Conservation (phyloP, 2,113 vertebrate genomes). For the Prolemur simus region DNA sequence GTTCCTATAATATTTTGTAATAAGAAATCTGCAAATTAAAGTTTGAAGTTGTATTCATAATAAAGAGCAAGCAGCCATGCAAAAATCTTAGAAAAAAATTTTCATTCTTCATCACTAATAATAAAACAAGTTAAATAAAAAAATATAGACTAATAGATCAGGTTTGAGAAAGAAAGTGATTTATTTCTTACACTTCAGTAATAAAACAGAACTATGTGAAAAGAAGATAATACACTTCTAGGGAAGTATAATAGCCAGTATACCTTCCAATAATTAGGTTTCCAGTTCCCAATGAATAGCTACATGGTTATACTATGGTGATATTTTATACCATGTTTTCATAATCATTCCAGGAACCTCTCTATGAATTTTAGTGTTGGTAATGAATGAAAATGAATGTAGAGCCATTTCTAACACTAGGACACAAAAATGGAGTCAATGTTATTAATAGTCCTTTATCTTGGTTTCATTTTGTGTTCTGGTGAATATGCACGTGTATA, state of each 20-base stretch:
- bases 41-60: not conserved
- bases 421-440: not conserved
- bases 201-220: not conserved
- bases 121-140: slow-evolving; percentile 9
- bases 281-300: not conserved
- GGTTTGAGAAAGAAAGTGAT: not conserved
- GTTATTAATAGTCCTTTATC: slow-evolving; percentile 16
- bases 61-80: not conserved
- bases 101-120: not conserved
- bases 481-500: not conserved
- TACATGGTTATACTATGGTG: not conserved
- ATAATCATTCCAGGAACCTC: not conserved
- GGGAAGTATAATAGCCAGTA: not conserved
- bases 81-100: not conserved
- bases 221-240: slow-evolving; percentile 21
- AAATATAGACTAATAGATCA: not conserved
- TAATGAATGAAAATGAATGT: not conserved
- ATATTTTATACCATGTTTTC: slow-evolving; percentile 22
- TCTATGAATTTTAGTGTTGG: not conserved
- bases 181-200: not conserved
- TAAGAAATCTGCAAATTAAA: not conserved
- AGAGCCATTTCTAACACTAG: not conserved
- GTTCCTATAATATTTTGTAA: not conserved
- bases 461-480: slow-evolving; percentile 24
- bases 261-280: not conserved